A percentile compares a stretch with the other conserved stretches of the same genome.
These are phyloP conservation scores for Trachymyrmex septentrionalis DNA, from an alignment of 1,140 invertebrate genomes.

Conservation along the genomic window DNA sequence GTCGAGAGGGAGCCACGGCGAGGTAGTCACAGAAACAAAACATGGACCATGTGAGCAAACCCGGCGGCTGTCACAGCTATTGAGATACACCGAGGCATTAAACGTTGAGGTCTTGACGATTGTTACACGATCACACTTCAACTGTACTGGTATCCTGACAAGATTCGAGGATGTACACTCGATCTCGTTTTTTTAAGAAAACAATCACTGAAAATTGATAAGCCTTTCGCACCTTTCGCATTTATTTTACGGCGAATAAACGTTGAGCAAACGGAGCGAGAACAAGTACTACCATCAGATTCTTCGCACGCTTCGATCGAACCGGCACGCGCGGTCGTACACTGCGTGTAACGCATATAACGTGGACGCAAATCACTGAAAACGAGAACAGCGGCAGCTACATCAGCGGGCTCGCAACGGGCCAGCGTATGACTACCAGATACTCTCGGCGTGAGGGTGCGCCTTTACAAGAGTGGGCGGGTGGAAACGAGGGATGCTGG, in stretches of 20 bases:
- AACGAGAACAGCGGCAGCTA: conserved; percentile 64
- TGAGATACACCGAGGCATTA: no score
- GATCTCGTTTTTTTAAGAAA: background rate
- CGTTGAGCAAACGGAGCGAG: background rate
- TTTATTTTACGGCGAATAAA: background rate
- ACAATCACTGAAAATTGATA: background rate
- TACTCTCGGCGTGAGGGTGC: conserved; percentile 83
- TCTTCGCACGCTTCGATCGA: conserved; percentile 17
- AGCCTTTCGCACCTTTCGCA: conserved; percentile 18
- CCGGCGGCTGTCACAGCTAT: background rate
- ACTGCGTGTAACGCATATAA: conserved; percentile 37
- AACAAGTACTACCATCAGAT: background rate
- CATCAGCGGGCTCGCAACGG: conserved; percentile 81
- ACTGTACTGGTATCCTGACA: background rate
- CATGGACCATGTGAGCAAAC: conserved; percentile 71
- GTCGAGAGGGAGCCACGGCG: conserved; percentile 70
- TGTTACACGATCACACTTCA: background rate
- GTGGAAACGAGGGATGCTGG: conserved; percentile 84
- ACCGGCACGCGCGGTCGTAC: conserved; percentile 40
- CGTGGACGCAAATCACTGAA: conserved; percentile 29
- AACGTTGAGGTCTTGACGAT: background rate
- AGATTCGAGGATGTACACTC: background rate
- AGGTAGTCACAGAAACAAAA: conserved; percentile 66
- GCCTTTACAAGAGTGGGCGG: conserved; percentile 79
- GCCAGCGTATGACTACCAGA: conserved; percentile 85